Percentiles rank a stretch among this genome's conserved stretches.
These are phyloP conservation scores for Sorex fumeus DNA, from an alignment of 2,113 vertebrate genomes.

Conservation along the genomic window DNA sequence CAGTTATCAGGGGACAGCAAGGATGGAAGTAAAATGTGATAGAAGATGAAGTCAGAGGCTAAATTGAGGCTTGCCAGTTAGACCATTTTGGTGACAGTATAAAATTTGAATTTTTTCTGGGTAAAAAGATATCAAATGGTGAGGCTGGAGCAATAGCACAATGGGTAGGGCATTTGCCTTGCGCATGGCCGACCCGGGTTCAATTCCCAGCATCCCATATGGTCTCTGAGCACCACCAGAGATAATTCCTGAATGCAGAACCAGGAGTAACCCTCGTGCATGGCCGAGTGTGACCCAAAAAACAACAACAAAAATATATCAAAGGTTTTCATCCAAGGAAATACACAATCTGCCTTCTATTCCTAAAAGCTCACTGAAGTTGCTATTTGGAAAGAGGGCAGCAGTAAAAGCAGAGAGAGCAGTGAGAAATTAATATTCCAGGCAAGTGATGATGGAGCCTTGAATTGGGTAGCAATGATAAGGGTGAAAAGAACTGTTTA, in stretches of 20 bases:
- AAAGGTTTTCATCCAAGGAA: constrained; percentile 38
- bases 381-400: background rate
- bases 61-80: background rate
- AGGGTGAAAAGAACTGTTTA: background rate
- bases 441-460: background rate
- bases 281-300: too few relatives aligned
- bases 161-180: too few relatives aligned
- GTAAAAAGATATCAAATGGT: background rate
- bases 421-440: background rate
- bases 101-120: constrained; percentile 27
- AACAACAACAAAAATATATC: too few relatives aligned
- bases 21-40: background rate
- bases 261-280: too few relatives aligned
- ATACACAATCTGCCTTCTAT: background rate
- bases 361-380: constrained; percentile 2
- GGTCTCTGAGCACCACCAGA: too few relatives aligned
- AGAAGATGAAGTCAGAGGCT: background rate
- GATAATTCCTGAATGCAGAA: too few relatives aligned
- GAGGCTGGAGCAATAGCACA: too few relatives aligned
- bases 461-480: background rate
- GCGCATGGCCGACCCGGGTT: too few relatives aligned
- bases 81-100: background rate
- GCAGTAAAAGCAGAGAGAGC: background rate
- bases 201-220: too few relatives aligned
- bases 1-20: background rate